Evolutionary conservation across 1,140 invertebrate species (phyloP).

Genomic region (Alviniconcha marisindica): DNA sequence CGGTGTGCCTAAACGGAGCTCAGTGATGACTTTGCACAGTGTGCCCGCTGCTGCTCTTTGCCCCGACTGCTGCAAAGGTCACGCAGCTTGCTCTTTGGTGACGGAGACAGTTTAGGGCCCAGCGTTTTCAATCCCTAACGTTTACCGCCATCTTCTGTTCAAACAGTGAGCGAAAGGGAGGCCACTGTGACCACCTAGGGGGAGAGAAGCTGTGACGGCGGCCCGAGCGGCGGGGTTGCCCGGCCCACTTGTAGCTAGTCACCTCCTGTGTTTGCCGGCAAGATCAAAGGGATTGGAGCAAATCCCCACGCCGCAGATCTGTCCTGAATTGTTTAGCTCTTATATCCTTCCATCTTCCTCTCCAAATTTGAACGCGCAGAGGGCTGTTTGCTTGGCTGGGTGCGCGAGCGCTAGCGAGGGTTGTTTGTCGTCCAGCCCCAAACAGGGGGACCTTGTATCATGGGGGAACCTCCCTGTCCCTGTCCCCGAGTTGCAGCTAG

Average conservation of each 20-base stretch:
- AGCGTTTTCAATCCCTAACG: neutral
- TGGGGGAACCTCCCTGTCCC: neutral
- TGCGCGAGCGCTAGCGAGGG: constrained; percentile 25
- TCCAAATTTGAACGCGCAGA: constrained; percentile 35
- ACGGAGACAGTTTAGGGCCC: neutral
- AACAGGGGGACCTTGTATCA: constrained; percentile 28
- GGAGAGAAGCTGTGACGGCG: neutral
- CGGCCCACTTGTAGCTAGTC: constrained; percentile 37
- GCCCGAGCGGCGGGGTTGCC: neutral
- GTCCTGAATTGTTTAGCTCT: constrained; percentile 39
- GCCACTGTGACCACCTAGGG: neutral
- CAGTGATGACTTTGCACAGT: neutral
- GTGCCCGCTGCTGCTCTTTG: neutral
- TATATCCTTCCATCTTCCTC: constrained; percentile 41
- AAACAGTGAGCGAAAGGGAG: neutral
- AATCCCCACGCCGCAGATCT: constrained; percentile 34
- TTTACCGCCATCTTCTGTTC: constrained; percentile 26
- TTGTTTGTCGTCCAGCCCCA: constrained; percentile 9
- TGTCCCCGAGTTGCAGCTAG: neutral
- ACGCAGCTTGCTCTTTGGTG: constrained; percentile 11
- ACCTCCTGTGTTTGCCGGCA: constrained; percentile 34
- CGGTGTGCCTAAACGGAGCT: no score
- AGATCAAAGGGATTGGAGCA: constrained; percentile 38
- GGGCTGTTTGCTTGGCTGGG: constrained; percentile 24
- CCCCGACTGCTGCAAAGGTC: neutral